phyloP scores from a whole-genome alignment of 2,888 invertebrate genomes.

The Dicyrtoma fusca region DNA sequence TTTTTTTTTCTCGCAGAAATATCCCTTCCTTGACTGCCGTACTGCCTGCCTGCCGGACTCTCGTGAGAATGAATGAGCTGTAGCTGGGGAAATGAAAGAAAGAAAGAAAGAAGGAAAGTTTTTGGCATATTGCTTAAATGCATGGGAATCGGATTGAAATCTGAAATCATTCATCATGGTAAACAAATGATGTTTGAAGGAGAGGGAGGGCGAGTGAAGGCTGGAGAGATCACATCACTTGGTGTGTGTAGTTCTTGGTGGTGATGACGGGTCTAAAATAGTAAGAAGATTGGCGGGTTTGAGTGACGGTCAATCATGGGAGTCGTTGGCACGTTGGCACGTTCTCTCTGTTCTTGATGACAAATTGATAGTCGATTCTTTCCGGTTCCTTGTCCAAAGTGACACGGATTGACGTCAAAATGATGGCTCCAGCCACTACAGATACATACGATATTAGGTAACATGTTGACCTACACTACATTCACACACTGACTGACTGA shows the following conservation, averaged over 20 bases:
- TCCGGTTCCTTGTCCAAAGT: conserved; percentile 43
- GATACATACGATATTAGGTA: conserved; percentile 46
- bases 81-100: background rate
- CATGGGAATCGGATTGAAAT: conserved; percentile 16
- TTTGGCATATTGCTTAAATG: background rate
- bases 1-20: too few species aligned
- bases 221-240: conserved; percentile 14
- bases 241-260: conserved; percentile 15
- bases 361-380: conserved; percentile 53
- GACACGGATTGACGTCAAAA: conserved; percentile 39
- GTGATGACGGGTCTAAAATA: conserved; percentile 12
- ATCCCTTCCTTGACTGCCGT: too few species aligned
- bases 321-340: conserved; percentile 39
- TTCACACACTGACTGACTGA: conserved; percentile 35
- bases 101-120: background rate
- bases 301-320: conserved; percentile 43
- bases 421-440: conserved; percentile 32
- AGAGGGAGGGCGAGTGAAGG: conserved; percentile 17
- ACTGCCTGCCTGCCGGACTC: too few species aligned
- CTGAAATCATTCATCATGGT: conserved; percentile 27
- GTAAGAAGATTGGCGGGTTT: conserved; percentile 25
- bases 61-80: conserved; percentile 4
- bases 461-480: conserved; percentile 46
- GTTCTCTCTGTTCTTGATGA: conserved; percentile 44
- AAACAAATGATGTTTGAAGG: conserved; percentile 11